These are phyloP conservation scores for Syngnathus scovelli DNA, from an alignment of 2,113 vertebrate species.

Conservation along the genomic window DNA sequence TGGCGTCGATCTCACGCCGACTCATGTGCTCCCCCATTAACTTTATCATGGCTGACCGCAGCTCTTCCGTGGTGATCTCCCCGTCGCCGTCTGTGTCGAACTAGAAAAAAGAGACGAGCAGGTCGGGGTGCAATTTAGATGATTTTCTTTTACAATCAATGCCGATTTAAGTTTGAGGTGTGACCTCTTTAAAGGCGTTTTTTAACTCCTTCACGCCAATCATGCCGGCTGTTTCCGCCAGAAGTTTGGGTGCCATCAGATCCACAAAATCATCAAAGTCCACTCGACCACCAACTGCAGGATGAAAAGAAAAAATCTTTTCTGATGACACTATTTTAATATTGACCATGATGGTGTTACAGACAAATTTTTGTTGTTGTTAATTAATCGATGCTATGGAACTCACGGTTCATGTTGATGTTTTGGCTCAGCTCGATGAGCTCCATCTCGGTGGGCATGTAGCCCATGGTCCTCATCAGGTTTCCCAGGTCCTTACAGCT, in stretches of 20 bases:
- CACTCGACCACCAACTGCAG: constrained; percentile 78
- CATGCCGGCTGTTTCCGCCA: constrained; percentile 84
- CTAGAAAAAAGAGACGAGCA: constrained; percentile 41
- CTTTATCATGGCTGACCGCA: constrained; percentile 76
- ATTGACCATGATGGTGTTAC: no score
- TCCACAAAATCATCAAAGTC: constrained; percentile 87
- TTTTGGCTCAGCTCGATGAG: constrained; percentile 92
- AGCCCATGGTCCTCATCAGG: constrained; percentile 98
- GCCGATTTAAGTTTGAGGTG: neutral
- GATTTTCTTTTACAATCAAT: neutral
- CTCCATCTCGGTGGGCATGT: constrained; percentile 99
- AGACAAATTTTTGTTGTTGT: no score
- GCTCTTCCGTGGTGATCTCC: constrained; percentile 76
- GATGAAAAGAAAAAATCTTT: neutral
- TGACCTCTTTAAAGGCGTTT: constrained; percentile 84
- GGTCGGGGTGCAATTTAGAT: neutral
- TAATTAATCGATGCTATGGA: no score
- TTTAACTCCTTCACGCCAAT: constrained; percentile 82
- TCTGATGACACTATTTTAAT: no score
- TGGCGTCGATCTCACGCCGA: constrained; percentile 69
- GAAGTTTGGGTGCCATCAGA: constrained; percentile 81
- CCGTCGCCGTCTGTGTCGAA: constrained; percentile 82
- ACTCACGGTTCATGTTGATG: constrained; percentile 98
- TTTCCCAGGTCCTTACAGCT: constrained; percentile 95
- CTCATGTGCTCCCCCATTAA: constrained; percentile 79